phyloP scores from a whole-genome alignment of 2,113 vertebrate genomes.

The Marcusenius ussheri region DNA sequence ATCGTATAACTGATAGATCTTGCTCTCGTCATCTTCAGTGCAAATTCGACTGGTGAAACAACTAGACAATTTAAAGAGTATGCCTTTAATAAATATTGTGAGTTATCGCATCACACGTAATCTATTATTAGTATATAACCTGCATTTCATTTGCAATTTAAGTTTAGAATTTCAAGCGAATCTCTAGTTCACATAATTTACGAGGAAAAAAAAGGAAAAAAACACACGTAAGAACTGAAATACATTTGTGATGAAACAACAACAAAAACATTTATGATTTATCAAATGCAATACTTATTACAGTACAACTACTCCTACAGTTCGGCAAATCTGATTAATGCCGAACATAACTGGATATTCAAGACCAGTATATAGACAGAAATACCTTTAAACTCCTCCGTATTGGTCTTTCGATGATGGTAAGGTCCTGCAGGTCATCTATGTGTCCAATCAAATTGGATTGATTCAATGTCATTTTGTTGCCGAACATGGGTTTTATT shows the following conservation, averaged over 20 bases:
- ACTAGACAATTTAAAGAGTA: not conserved
- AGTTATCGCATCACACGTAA: not conserved
- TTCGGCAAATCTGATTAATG: not conserved
- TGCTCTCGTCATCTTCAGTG: not conserved
- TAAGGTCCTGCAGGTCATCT: constrained; percentile 73
- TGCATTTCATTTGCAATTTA: not conserved
- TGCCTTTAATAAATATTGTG: not conserved
- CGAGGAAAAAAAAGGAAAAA: not conserved
- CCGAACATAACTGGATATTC: not conserved
- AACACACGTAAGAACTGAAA: not conserved
- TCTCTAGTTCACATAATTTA: not conserved
- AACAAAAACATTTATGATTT: not conserved
- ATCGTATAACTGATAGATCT: not conserved
- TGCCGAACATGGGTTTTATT: not conserved
- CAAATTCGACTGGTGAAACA: not conserved
- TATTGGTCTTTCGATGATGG: constrained; percentile 71
- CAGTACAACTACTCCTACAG: too few species aligned
- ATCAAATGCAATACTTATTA: not conserved
- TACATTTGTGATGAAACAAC: not conserved
- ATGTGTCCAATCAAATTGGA: constrained; percentile 69
- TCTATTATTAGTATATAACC: not conserved
- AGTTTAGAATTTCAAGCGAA: not conserved
- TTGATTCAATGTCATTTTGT: constrained; percentile 68
- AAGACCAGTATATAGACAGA: not conserved
- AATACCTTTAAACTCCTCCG: constrained; percentile 73